Evolutionary conservation across 2,113 vertebrate genomes (phyloP).

Genomic region (Lanius ludovicianus): DNA sequence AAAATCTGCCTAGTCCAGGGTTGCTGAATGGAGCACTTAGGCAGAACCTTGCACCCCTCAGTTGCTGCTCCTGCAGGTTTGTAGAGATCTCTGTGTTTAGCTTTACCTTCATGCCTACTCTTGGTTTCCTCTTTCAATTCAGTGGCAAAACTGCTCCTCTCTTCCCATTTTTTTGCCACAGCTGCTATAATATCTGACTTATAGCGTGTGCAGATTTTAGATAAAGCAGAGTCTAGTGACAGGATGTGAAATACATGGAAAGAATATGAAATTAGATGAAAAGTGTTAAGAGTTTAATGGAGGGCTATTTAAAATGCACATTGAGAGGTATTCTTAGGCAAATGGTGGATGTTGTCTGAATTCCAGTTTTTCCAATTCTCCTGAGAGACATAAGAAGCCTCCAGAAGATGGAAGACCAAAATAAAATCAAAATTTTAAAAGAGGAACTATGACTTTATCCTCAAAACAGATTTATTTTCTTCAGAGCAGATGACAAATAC

Average conservation of each 20-base stretch:
- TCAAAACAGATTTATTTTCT: not conserved
- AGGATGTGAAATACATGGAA: not conserved
- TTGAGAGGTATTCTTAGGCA: not conserved
- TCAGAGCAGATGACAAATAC: not conserved
- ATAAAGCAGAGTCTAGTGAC: not conserved
- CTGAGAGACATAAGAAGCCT: not conserved
- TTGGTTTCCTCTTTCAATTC: not conserved
- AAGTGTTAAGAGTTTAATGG: not conserved
- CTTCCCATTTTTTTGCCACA: not conserved
- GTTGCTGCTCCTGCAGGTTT: not conserved
- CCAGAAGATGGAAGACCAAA: not conserved
- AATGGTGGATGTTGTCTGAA: not conserved
- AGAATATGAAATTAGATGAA: not conserved
- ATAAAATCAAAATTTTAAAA: not conserved
- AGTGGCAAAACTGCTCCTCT: not conserved
- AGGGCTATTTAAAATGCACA: not conserved
- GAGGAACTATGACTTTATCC: not conserved
- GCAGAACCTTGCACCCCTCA: not conserved
- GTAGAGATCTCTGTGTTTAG: not conserved
- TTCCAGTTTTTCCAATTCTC: not conserved
- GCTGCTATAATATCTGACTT: not conserved
- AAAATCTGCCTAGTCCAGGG: not conserved
- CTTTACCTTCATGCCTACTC: not conserved
- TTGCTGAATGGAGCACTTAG: not conserved
- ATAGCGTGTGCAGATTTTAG: accelerated